Conservation (phyloP, 2,888 invertebrate species). For the Meliscaeva auricollis region DNA sequence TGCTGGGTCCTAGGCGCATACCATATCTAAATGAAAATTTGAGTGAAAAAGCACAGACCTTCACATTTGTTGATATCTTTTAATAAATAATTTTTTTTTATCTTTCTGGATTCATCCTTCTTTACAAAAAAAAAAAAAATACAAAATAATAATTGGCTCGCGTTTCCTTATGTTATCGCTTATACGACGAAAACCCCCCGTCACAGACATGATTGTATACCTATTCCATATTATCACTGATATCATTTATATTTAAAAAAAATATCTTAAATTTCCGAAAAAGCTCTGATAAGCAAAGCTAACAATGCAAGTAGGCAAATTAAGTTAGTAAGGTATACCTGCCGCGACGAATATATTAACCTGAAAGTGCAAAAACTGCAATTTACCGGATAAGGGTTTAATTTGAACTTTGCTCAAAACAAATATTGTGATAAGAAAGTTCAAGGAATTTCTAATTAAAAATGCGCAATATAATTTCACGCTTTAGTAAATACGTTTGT, state of each 20-base stretch:
- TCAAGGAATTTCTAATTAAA: conserved; percentile 14
- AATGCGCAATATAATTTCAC: background rate
- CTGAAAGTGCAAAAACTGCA: background rate
- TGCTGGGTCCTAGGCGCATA: no score
- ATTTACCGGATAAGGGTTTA: background rate
- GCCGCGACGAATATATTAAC: background rate
- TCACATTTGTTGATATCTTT: no score
- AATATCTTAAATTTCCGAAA: background rate
- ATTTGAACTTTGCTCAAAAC: conserved; percentile 2
- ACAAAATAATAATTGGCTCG: background rate
- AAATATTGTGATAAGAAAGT: conserved; percentile 10
- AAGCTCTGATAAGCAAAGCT: background rate
- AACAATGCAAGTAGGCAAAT: no score
- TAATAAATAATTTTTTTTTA: background rate
- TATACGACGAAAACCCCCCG: background rate
- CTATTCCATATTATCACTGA: background rate
- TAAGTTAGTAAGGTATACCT: no score
- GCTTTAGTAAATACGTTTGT: background rate
- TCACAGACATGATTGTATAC: background rate
- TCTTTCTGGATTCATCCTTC: background rate
- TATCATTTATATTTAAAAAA: background rate
- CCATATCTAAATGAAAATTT: no score
- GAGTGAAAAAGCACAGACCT: no score
- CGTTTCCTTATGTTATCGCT: conserved; percentile 4
- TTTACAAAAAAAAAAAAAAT: background rate